Conservation (phyloP, 2,797 vertebrate genomes). For the Lepus oiostolus region DNA sequence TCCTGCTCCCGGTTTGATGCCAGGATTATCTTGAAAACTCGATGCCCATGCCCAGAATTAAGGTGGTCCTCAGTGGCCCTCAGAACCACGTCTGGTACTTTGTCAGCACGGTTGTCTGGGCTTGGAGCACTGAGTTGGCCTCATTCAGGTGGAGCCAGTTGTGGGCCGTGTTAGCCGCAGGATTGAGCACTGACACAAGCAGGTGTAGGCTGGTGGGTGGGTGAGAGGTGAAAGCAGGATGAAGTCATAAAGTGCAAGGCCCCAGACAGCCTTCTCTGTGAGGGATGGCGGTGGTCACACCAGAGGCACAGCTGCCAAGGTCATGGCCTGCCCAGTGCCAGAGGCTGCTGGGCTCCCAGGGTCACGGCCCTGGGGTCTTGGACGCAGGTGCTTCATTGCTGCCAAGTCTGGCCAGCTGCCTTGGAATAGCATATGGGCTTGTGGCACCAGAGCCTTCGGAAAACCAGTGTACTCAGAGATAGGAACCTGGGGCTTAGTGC, state of each 20-base stretch:
- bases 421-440: neutral
- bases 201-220: neutral
- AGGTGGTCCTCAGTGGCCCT: neutral
- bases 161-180: neutral
- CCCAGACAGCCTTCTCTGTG: neutral
- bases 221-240: neutral
- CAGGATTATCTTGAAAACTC: neutral
- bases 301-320: neutral
- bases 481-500: neutral
- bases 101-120: neutral
- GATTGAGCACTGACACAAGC: neutral
- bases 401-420: neutral
- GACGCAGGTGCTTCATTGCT: neutral
- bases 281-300: neutral
- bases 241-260: neutral
- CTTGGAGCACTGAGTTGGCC: neutral
- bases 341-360: neutral
- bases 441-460: neutral
- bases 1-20: neutral
- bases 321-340: neutral
- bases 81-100: neutral
- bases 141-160: neutral
- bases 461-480: neutral
- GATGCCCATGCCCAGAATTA: neutral
- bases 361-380: neutral